These are phyloP conservation scores for Caenorhabditis becei DNA, from an alignment of 2,888 invertebrate species.

Conservation along the genomic window DNA sequence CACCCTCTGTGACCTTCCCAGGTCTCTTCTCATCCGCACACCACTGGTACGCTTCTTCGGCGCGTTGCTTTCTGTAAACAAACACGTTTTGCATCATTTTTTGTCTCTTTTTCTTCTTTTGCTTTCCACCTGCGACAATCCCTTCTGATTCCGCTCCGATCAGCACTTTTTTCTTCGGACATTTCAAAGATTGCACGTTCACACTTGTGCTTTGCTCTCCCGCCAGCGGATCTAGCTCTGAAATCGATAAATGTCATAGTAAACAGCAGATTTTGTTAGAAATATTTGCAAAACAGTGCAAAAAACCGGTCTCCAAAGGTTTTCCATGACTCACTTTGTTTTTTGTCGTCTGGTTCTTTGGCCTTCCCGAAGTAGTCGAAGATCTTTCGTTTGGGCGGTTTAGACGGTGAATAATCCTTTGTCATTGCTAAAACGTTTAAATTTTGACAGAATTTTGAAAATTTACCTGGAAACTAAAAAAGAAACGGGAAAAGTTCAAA, in stretches of 20 bases:
- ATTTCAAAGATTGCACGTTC: conserved; percentile 39
- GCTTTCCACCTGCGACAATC: conserved; percentile 10
- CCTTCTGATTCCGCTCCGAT: background rate
- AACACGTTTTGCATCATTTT: conserved; percentile 2
- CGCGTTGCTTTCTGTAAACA: conserved; percentile 2
- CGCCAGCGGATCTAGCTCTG: conserved; percentile 4
- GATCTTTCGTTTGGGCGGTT: conserved; percentile 28
- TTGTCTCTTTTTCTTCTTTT: too few species aligned
- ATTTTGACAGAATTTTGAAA: too few species aligned
- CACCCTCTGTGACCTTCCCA: conserved; percentile 36
- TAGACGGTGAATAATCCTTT: background rate
- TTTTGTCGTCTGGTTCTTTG: background rate
- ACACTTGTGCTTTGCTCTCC: conserved; percentile 18
- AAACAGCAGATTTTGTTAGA: too few species aligned
- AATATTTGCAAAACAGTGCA: too few species aligned
- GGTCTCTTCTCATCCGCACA: conserved; percentile 12
- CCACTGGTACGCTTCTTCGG: conserved; percentile 4
- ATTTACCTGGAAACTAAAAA: too few species aligned
- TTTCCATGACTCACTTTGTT: background rate
- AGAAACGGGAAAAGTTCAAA: too few species aligned
- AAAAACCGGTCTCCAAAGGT: too few species aligned
- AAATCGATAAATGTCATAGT: background rate
- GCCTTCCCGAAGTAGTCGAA: conserved; percentile 15
- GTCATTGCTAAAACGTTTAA: too few species aligned
- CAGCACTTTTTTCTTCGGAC: conserved; percentile 43